Evolutionary conservation across 1,140 invertebrate species (phyloP).

Genomic region (Argopecten irradians): DNA sequence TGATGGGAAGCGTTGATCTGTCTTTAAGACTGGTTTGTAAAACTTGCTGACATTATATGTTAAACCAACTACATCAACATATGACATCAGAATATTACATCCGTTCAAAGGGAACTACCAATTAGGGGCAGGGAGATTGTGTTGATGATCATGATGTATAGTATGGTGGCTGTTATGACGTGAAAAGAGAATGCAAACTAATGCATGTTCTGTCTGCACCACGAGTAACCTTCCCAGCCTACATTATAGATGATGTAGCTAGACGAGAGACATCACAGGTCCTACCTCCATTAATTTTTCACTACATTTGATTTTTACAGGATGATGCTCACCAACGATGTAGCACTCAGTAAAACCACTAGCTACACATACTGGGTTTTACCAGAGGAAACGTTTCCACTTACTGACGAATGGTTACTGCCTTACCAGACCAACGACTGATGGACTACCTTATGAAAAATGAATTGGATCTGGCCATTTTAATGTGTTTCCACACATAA

Average conservation of each 20-base stretch:
- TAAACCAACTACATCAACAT: too few species aligned
- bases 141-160: neutral
- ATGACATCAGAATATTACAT: too few species aligned
- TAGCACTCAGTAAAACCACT: neutral
- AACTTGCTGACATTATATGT: too few species aligned
- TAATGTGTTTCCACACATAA: conserved; percentile 1
- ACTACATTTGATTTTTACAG: conserved; percentile 23
- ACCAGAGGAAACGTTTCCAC: neutral
- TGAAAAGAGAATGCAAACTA: neutral
- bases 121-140: neutral
- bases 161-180: neutral
- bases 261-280: neutral
- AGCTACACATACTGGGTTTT: neutral
- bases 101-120: neutral
- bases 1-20: too few species aligned
- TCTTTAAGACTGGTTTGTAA: too few species aligned
- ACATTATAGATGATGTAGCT: neutral
- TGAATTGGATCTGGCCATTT: conserved; percentile 21
- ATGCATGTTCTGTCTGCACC: conserved; percentile 14
- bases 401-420: neutral
- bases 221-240: neutral
- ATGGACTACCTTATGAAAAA: neutral
- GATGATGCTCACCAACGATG: conserved; percentile 12
- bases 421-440: neutral
- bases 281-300: conserved; percentile 6